Base-by-base conservation (phyloP, 2,888 invertebrate species). In the Nomada hirtipes region DNA sequence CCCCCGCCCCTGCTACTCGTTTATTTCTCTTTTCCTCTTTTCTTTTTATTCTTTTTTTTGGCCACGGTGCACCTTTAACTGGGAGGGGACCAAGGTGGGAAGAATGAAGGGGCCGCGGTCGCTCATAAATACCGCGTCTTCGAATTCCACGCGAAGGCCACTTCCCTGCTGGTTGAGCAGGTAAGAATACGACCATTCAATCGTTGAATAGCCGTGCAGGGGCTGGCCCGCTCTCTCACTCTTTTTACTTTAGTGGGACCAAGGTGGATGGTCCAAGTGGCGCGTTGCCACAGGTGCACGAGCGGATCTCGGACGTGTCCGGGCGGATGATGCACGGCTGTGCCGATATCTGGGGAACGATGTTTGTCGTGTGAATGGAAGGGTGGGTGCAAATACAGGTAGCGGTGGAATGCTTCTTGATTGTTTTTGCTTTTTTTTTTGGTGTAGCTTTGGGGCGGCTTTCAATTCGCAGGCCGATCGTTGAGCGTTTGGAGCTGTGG, bases 181-280 rank as follows among this genome's bases (percentile, higher is more conserved):
- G 84, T 87, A 90, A 90, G 89, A 90, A 90, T 89, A 86, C 90
- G 79, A 59, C 89, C 89, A 89, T 89, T 90, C 89, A 88, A 80
- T 78, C 82, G 82, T 79, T 90, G 87, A 90, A 90, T 87, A 79
- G 83, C 64, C 59, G 57, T 44, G 72, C 61, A 13, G 15, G 67
- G 29, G 64, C 29, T 20, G 23, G 7, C 1, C 23, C 63, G 42
- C 63, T 70, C 74, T 50, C 59, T 15, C 67, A 59, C 69, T 84
- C 67, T 65, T 59, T 36, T 36, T 7, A 36, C 36, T 71, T 74
- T 53, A 20, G 23, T 20, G 50, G 18, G 1, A 15, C 67, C 47
- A 60, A 65, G 57, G 18, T 26, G 47, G 59, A 47, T 57, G 53
- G 26, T 53, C 76, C 60, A 61, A 72, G 55, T 65, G 72, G 76